Evolutionary conservation across 2,797 vertebrate species (phyloP).

Genomic region (Cercopithecus diana): DNA sequence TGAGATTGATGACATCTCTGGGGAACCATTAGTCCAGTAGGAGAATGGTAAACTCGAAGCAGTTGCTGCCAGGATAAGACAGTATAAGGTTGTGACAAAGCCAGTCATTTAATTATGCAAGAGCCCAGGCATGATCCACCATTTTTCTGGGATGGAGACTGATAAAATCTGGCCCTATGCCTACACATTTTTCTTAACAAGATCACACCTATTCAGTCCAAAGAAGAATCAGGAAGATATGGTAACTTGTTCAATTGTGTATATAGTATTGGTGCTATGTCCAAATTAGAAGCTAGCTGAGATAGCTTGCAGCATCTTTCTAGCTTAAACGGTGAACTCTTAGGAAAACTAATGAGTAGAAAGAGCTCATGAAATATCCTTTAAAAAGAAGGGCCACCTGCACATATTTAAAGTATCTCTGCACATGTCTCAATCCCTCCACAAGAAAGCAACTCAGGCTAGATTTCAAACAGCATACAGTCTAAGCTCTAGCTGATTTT

Average conservation of each 20-base stretch:
- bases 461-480: not conserved
- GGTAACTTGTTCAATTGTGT: constrained; percentile 33
- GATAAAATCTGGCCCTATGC: constrained; percentile 97
- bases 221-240: constrained; percentile 71
- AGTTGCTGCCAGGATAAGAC: constrained; percentile 91
- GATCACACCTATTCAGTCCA: constrained; percentile 86
- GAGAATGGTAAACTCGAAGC: constrained; percentile 94
- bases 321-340: constrained; percentile 21
- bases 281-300: not conserved
- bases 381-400: not conserved
- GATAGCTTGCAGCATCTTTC: constrained; percentile 49
- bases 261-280: constrained; percentile 63
- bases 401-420: not conserved
- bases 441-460: not conserved
- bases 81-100: constrained; percentile 96
- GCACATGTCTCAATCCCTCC: not conserved
- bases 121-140: constrained; percentile 93
- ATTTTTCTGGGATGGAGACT: constrained; percentile 96
- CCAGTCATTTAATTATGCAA: constrained; percentile 96
- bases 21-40: constrained; percentile 92
- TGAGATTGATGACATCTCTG: constrained; percentile 92
- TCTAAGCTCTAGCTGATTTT: not conserved
- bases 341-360: constrained; percentile 1
- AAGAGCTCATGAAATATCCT: not conserved
- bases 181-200: constrained; percentile 92